These are phyloP conservation scores for Miichthys miiuy DNA, from an alignment of 2,797 vertebrate species.

Conservation along the genomic window DNA sequence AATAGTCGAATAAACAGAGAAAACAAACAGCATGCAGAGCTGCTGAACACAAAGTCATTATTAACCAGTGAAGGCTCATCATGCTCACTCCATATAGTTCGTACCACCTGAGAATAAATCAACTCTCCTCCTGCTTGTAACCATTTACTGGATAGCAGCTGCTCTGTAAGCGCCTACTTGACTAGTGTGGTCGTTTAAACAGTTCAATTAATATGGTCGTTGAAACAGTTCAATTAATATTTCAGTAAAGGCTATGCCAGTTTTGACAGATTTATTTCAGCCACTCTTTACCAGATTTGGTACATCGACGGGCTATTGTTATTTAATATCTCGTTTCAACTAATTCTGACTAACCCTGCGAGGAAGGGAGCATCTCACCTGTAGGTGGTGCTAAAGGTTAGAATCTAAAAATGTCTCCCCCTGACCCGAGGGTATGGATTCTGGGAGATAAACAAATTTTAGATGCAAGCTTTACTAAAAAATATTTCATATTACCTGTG, in stretches of 20 bases:
- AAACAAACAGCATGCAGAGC: not conserved
- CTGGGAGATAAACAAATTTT: too few species aligned
- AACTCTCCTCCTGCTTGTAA: not conserved
- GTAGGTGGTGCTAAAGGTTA: not conserved
- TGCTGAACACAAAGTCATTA: not conserved
- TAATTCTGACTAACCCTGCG: not conserved
- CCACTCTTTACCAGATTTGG: not conserved
- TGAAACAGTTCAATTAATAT: not conserved
- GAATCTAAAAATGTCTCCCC: not conserved
- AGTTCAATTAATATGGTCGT: too few species aligned
- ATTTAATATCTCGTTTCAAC: too few species aligned
- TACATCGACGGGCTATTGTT: too few species aligned
- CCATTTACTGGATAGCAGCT: not conserved
- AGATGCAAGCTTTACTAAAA: too few species aligned
- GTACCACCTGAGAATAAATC: not conserved
- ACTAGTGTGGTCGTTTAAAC: not conserved
- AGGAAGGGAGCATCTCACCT: not conserved
- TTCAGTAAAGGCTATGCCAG: not conserved
- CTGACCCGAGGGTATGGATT: too few species aligned
- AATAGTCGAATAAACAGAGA: not conserved
- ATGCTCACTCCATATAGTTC: not conserved
- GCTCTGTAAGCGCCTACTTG: too few species aligned
- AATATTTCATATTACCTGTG: too few species aligned
- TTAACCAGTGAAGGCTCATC: not conserved
- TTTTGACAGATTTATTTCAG: not conserved